phyloP scores from a whole-genome alignment of 2,113 vertebrate species.

The Brachionichthys hirsutus region DNA sequence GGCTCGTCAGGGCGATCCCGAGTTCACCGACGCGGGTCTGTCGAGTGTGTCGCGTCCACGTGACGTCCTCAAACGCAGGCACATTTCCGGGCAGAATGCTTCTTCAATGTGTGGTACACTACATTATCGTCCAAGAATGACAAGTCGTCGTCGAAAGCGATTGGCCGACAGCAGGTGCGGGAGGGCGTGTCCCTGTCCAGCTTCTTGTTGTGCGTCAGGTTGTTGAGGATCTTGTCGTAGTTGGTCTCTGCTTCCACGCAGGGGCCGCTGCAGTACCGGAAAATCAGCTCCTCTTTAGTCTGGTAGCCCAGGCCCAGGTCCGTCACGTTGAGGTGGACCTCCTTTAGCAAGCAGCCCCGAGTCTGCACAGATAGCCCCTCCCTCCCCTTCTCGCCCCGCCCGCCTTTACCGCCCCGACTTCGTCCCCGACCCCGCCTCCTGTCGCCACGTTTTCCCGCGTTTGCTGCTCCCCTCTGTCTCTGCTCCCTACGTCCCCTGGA shows the following conservation, averaged over 20 bases:
- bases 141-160: constrained; percentile 92
- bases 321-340: constrained; percentile 95
- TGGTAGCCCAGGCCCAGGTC: constrained; percentile 94
- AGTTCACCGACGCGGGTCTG: neutral
- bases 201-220: constrained; percentile 93
- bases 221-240: constrained; percentile 97
- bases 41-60: constrained; percentile 45
- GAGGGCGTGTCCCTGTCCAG: constrained; percentile 87
- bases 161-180: constrained; percentile 92
- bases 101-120: constrained; percentile 94
- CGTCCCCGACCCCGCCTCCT: constrained; percentile 72
- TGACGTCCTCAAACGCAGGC: constrained; percentile 85
- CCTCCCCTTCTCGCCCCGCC: constrained; percentile 67
- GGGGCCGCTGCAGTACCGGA: constrained; percentile 95
- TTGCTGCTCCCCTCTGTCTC: constrained; percentile 76
- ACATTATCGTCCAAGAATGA: constrained; percentile 95
- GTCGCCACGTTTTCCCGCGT: constrained; percentile 63
- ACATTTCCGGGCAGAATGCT: constrained; percentile 96
- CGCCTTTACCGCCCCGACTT: constrained; percentile 70
- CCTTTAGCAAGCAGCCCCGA: constrained; percentile 89
- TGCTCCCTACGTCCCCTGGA: constrained; percentile 79
- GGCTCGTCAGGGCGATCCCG: constrained; percentile 32
- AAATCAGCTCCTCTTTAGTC: constrained; percentile 97
- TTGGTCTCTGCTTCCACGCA: constrained; percentile 90
- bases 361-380: constrained; percentile 78